Evolutionary conservation across 2,888 invertebrate species (phyloP).

Genomic region (Eilema caniola): DNA sequence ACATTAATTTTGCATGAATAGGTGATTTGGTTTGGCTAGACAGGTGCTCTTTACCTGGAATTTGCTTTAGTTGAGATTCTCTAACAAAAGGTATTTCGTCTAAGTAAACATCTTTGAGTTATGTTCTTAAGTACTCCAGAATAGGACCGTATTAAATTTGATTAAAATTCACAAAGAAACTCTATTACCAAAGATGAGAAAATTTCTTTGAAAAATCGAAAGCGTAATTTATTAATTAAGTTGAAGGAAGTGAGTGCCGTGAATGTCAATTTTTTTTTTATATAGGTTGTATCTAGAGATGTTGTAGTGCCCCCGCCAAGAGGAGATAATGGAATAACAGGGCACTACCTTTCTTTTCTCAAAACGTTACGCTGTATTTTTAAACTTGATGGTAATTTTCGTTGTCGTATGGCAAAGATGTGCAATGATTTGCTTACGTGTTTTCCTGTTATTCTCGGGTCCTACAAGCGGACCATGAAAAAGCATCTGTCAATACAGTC

Average conservation of each 20-base stretch:
- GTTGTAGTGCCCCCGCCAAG: no score
- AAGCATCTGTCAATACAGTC: no score
- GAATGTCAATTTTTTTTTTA: neutral
- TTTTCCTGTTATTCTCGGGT: no score
- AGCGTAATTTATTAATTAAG: neutral
- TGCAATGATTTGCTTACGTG: no score
- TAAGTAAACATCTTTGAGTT: neutral
- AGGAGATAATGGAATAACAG: no score
- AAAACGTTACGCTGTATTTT: no score
- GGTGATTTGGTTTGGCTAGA: constrained; percentile 28
- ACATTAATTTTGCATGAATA: constrained; percentile 53
- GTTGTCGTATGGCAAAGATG: no score
- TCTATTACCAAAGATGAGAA: neutral
- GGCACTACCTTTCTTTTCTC: no score
- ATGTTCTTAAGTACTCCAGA: neutral
- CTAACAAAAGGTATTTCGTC: neutral
- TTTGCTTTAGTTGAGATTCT: neutral
- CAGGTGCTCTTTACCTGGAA: constrained; percentile 6
- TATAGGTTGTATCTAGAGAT: neutral
- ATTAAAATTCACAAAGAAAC: neutral
- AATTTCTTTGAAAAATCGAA: neutral
- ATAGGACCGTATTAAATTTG: neutral
- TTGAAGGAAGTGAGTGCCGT: neutral
- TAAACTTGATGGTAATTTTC: no score
- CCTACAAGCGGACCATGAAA: no score